Base-by-base conservation (phyloP, 1,140 invertebrate genomes). In the Drosophila eugracilis region DNA sequence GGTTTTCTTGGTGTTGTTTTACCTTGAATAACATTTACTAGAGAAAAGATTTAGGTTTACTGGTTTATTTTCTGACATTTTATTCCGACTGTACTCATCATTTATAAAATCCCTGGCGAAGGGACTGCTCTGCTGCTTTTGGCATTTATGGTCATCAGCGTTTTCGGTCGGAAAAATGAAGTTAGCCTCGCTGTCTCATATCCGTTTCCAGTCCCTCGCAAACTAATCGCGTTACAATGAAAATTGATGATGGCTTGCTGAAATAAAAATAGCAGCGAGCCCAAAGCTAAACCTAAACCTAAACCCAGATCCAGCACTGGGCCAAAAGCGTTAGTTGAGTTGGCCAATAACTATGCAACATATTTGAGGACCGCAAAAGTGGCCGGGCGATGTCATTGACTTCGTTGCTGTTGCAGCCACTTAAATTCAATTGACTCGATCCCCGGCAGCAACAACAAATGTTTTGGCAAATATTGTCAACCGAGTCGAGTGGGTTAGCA, bases 201-300 rank as follows among this genome's bases (percentile, higher is more conserved):
- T 73, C 76, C 80, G 65, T 47, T 63, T 77, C 36, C 72, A 69
- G 58, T 77, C 59, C 52, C 71, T 53, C 36, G 32, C 37, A 53
- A 67, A 41, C 83, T 88, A 88, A 88, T 88, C 78, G 83, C 75
- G 71, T 88, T 88, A 83, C 83, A 88, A 88, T 88, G 83, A 88
- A 88, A 88, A 88, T 88, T 88, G 83, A 88, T 88, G 83, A 88
- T 85, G 81, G 54, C 75, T 50, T 37, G 47, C 52, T 34, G 24
- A 53, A 39, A 48, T 21, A 21, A 54, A 41, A 5, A 14, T 10
- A 53, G 5, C 19, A 49, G 28, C n/a, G 32, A 41, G 36, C n/a
- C 50, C 12, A 42, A 53, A 48, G 34, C 44, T 19, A 65, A 45
- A 66, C 22, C 30, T 21, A n/a, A 26, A 63, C 41, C 42, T 5